A percentile compares a stretch with the other conserved stretches of the same genome.
Evolutionary conservation across 2,888 invertebrate genomes (phyloP).

Genomic region (Linyphia triangularis): DNA sequence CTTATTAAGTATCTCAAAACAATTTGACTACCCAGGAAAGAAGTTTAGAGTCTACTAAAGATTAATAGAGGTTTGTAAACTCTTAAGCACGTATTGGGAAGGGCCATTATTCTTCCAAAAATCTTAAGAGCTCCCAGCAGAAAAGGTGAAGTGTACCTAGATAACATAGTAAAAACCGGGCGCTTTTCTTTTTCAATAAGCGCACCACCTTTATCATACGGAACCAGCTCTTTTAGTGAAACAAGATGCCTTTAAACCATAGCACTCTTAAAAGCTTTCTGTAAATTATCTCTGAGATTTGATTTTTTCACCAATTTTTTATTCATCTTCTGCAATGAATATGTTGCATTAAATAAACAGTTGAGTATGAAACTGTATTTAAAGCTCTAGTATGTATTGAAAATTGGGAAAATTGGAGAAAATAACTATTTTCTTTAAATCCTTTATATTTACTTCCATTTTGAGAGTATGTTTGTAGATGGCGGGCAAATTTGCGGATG

Average conservation of each 20-base stretch:
- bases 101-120: constrained; percentile 4
- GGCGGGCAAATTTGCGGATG: too few species aligned
- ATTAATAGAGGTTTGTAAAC: neutral
- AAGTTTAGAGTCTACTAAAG: neutral
- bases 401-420: too few species aligned
- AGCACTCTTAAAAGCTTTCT: too few species aligned
- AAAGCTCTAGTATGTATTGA: too few species aligned
- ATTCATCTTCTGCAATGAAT: too few species aligned
- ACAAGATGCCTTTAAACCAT: neutral
- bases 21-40: neutral
- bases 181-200: neutral
- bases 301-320: too few species aligned
- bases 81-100: constrained; percentile 17
- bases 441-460: too few species aligned
- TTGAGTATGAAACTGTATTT: too few species aligned
- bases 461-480: too few species aligned
- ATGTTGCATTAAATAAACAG: too few species aligned
- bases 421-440: too few species aligned
- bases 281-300: too few species aligned
- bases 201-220: neutral
- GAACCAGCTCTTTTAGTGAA: neutral
- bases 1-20: neutral
- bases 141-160: neutral
- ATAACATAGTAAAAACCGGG: neutral
- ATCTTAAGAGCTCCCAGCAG: neutral